These are phyloP conservation scores for Pseudorhiza aurosa DNA, from an alignment of 30 jellyfish, hydroid and myxozoan species.

Conservation along the genomic window DNA sequence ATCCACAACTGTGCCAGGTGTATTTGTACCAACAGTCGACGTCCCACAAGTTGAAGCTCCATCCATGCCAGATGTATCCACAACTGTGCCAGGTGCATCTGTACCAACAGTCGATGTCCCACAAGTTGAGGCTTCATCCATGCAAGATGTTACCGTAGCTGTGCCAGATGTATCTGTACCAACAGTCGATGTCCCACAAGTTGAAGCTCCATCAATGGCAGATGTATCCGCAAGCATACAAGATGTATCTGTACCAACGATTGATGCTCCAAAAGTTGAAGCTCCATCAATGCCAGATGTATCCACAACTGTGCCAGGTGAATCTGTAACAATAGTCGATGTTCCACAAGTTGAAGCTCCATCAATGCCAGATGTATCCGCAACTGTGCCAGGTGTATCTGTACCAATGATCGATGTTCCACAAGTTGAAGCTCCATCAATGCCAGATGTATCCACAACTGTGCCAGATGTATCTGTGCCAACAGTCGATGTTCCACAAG, in stretches of 20 bases:
- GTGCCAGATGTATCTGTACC: neutral
- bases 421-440: neutral
- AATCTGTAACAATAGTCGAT: neutral
- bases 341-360: neutral
- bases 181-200: neutral
- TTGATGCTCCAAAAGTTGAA: neutral
- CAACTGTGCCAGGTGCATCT: neutral
- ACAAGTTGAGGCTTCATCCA: neutral
- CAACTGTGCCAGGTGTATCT: neutral
- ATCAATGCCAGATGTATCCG: neutral
- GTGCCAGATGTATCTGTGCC: neutral
- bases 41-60: constrained; percentile 3
- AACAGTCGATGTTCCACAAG: neutral
- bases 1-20: neutral
- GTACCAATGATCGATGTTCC: neutral
- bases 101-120: constrained; percentile 14
- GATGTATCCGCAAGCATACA: no score
- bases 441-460: neutral
- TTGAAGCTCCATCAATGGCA: neutral
- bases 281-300: neutral
- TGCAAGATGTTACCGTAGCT: no score
- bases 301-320: neutral
- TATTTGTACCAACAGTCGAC: neutral
- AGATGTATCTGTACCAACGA: neutral
- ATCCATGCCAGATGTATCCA: neutral